Percentiles rank a stretch among this genome's conserved stretches.
phyloP scores from a whole-genome alignment of 2,113 vertebrate genomes.

The Mesembrinibis cayennensis region DNA sequence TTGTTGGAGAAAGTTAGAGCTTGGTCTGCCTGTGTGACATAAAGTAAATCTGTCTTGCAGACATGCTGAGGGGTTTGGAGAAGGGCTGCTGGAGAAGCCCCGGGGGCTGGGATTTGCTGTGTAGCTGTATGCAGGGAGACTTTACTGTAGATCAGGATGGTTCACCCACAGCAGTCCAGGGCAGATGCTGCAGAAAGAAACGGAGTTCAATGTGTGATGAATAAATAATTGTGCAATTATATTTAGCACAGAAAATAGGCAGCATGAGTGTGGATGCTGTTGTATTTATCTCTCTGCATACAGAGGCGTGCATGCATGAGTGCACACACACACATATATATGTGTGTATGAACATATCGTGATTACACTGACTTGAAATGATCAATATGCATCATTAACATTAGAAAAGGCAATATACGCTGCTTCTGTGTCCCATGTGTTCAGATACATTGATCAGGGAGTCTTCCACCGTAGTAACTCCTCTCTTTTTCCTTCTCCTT shows the following conservation, averaged over 20 bases:
- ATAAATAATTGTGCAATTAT: neutral
- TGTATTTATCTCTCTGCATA: neutral
- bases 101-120: neutral
- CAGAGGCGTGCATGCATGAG: neutral
- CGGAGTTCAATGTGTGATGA: neutral
- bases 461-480: neutral
- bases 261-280: neutral
- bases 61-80: neutral
- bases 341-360: too few relatives aligned
- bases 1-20: neutral
- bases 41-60: neutral
- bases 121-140: rapidly evolving
- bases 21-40: neutral
- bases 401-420: neutral
- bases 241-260: neutral
- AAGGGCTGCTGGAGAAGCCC: neutral
- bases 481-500: conserved; percentile 51
- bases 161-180: neutral
- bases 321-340: rapidly evolving
- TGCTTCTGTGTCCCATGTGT: neutral
- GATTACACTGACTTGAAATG: neutral
- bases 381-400: rapidly evolving
- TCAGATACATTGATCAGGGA: neutral
- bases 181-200: neutral
- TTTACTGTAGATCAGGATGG: neutral